phyloP scores from a whole-genome alignment of 2,797 vertebrate species.

The Megalops cyprinoides region DNA sequence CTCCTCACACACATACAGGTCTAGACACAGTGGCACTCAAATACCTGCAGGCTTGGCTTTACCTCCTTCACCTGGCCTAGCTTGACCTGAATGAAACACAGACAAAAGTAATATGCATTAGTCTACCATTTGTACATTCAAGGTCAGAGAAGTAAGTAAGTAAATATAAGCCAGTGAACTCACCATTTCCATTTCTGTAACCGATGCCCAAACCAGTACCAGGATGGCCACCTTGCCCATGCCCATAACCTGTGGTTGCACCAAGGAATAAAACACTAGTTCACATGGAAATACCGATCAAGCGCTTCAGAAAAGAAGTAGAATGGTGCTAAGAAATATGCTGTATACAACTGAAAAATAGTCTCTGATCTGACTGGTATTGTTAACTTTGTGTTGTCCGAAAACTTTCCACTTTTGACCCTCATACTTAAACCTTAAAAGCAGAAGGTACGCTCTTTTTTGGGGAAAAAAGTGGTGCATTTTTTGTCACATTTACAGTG shows the following conservation, averaged over 20 bases:
- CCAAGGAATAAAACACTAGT: not conserved
- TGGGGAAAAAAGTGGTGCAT: too few species aligned
- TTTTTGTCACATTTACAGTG: too few species aligned
- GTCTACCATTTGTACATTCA: not conserved
- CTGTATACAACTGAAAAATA: not conserved
- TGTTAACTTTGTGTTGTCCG: too few species aligned
- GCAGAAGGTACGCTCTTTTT: too few species aligned
- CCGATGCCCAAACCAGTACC: conserved; percentile 61
- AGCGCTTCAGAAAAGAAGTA: not conserved
- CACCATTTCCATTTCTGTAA: conserved; percentile 49
- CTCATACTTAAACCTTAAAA: too few species aligned
- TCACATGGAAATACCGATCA: not conserved
- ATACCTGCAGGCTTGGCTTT: conserved; percentile 20
- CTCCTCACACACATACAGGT: not conserved
- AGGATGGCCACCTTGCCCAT: conserved; percentile 58
- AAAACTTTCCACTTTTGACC: too few species aligned
- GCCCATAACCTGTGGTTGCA: conserved; percentile 50
- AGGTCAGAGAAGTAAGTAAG: not conserved
- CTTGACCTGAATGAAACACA: conserved; percentile 27
- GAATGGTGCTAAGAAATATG: not conserved
- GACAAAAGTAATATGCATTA: not conserved
- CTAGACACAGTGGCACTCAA: not conserved
- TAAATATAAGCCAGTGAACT: not conserved
- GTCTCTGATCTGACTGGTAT: not conserved
- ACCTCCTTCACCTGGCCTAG: not conserved